Evolutionary conservation across 2,797 vertebrate genomes (phyloP).

Genomic region (Phoxinus dragarum): DNA sequence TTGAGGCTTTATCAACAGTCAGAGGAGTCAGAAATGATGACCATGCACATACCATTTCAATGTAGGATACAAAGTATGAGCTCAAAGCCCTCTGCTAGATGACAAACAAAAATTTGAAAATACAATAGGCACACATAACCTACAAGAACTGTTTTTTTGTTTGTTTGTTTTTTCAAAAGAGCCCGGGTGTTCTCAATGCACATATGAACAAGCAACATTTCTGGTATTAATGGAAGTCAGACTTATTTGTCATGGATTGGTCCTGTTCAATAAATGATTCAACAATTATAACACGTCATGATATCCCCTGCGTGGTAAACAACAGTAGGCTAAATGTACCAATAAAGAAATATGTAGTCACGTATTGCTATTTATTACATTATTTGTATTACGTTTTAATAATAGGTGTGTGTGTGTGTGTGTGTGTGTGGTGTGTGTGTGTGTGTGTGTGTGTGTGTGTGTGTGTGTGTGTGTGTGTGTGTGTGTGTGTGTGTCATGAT

Average conservation of each 20-base stretch:
- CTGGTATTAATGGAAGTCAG: neutral
- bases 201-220: neutral
- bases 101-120: neutral
- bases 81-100: conserved; percentile 7
- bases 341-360: neutral
- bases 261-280: neutral
- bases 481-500: neutral
- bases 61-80: conserved; percentile 25
- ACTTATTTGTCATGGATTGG: neutral
- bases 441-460: too few relatives aligned
- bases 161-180: neutral
- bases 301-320: neutral
- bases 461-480: neutral
- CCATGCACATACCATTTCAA: conserved; percentile 52
- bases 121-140: neutral
- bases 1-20: conserved; percentile 43
- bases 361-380: neutral
- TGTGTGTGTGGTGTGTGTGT: too few relatives aligned
- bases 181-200: neutral
- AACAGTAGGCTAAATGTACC: neutral
- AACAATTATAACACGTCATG: neutral
- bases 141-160: neutral
- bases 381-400: neutral
- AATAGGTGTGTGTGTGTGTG: neutral
- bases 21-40: conserved; percentile 59